phyloP scores from a whole-genome alignment of 2,113 vertebrate species.

The Mormyrus iriodes region DNA sequence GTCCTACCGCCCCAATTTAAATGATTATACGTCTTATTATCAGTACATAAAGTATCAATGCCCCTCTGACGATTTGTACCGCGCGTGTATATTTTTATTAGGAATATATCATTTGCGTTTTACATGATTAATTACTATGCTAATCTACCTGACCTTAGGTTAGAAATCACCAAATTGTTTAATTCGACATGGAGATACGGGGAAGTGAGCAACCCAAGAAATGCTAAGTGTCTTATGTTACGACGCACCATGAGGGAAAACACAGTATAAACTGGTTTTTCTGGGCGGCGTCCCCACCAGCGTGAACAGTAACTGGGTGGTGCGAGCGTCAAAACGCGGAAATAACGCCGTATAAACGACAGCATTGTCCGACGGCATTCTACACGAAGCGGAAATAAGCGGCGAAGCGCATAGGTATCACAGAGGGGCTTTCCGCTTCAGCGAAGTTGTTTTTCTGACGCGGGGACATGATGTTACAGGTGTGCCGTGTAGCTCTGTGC shows the following conservation, averaged over 20 bases:
- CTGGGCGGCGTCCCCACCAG: background rate
- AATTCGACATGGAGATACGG: background rate
- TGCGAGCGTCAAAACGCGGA: background rate
- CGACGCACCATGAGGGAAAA: background rate
- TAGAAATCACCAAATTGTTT: background rate
- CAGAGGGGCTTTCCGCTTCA: background rate
- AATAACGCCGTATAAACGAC: background rate
- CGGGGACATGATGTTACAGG: background rate
- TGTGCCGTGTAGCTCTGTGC: background rate
- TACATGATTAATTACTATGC: background rate
- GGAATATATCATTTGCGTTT: background rate
- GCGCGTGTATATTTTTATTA: background rate
- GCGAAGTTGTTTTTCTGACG: background rate
- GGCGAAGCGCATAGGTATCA: background rate
- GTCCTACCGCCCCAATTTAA: background rate
- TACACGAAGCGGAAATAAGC: background rate
- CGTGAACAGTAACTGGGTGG: background rate
- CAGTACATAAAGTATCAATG: background rate
- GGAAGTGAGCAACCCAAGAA: background rate
- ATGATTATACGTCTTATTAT: background rate
- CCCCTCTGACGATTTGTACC: background rate
- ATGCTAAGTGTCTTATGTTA: background rate
- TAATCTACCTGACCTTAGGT: background rate
- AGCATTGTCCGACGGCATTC: background rate
- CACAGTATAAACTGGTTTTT: background rate